Evolutionary conservation across 30 jellyfish, hydroid and myxozoan genomes (phyloP).

Genomic region (Euphysa ruthae): DNA sequence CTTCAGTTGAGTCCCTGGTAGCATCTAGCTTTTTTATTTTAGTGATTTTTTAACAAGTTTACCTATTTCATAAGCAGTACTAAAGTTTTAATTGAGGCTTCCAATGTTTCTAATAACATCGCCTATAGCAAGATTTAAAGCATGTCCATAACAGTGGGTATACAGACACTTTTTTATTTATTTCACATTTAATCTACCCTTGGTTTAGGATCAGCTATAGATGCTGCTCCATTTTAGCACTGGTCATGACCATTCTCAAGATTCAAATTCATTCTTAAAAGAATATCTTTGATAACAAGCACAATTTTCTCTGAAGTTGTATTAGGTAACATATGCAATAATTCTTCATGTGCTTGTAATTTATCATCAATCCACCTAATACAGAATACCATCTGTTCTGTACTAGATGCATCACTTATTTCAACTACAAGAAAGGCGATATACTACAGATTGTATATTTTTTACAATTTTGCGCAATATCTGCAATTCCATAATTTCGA

Average conservation of each 20-base stretch:
- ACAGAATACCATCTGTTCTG: slow-evolving; percentile 23
- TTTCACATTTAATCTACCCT: neutral
- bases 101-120: neutral
- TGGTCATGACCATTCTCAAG: neutral
- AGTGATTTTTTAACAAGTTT: slow-evolving; percentile 4
- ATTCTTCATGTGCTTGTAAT: slow-evolving; percentile 39
- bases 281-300: neutral
- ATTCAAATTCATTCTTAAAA: neutral
- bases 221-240: neutral
- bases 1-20: neutral
- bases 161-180: neutral
- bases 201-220: neutral
- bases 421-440: slow-evolving; percentile 18
- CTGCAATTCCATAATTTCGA: slow-evolving; percentile 25
- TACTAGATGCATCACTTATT: slow-evolving; percentile 15
- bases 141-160: slow-evolving; percentile 17
- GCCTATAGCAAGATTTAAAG: slow-evolving; percentile 22
- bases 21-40: neutral
- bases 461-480: neutral
- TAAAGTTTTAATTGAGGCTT: neutral
- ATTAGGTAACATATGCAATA: slow-evolving; percentile 32
- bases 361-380: slow-evolving; percentile 34
- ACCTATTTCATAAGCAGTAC: slow-evolving; percentile 16
- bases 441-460: neutral
- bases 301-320: slow-evolving; percentile 41